Evolutionary conservation across 2,888 invertebrate genomes (phyloP), one percentile per base, ranked within the genome.

Genomic region (Miltochrista miniata): DNA sequence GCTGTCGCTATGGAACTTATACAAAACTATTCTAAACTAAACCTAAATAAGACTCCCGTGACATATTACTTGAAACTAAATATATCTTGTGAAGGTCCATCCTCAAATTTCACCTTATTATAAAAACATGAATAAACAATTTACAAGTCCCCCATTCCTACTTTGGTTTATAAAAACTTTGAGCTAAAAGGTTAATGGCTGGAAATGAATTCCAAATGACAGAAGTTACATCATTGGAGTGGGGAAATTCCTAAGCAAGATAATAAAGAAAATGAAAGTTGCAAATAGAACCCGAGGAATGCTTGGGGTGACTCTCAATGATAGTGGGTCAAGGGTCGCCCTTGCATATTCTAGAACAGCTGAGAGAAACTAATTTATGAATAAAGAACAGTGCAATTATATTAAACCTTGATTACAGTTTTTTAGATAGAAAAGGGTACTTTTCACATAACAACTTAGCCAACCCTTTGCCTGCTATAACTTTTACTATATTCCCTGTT

Each of bases 231-330:
- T 56, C 39, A 54, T 59, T 54, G 56, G 46, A 48, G 24, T 36
- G 37, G 33, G 49, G 39, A 48, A 48, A 55, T 56, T 64, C 54
- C 54, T 54, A 51, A n/a, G n/a, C n/a, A 51, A 39, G 55, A 57
- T 50, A 55, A 59, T 61, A 50, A 62, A 57, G 36, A 43, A 48
- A 64, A 66, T 62, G 62, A 54, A 54, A 54, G 51, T 56, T 51
- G 34, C n/a, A 45, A 49, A 56, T 54, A 57, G 70, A 61, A 69
- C 71, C 61, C 61, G 51, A 64, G 66, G 60, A 53, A 45, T 41
- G 47, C 51, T 45, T 54, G 36, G 51, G 44, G 40, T 41, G 29
- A 46, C 43, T 38, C 38, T 48, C 31, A 59, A 61, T 56, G 65
- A 52, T 40, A 65, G 30, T 51, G 36, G 66, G 59, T 62, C 66